Evolutionary conservation across 2,113 vertebrate genomes (phyloP).

Genomic region (Lophius piscatorius): DNA sequence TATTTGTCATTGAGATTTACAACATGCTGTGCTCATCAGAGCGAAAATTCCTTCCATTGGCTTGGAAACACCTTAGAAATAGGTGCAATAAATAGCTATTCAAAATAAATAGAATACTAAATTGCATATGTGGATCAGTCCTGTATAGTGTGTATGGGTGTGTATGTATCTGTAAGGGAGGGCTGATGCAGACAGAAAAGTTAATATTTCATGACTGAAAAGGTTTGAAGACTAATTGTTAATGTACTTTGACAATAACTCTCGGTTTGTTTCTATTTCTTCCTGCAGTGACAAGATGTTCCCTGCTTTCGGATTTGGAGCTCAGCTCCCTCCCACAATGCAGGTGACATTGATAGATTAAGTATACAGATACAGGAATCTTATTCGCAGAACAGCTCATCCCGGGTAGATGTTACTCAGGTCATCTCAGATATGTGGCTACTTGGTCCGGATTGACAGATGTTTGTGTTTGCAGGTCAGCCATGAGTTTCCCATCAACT

Average conservation of each 20-base stretch:
- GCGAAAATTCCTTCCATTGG: too few species aligned
- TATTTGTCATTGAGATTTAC: too few species aligned
- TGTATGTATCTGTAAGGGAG: neutral
- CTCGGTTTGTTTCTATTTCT: neutral
- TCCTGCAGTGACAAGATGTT: constrained; percentile 93
- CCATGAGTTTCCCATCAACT: constrained; percentile 96
- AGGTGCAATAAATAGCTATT: too few species aligned
- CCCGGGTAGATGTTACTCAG: neutral
- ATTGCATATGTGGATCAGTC: too few species aligned
- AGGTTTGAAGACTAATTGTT: neutral
- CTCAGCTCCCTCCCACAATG: constrained; percentile 91
- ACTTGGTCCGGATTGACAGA: neutral
- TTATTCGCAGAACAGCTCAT: neutral
- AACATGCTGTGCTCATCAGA: too few species aligned
- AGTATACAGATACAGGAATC: too few species aligned
- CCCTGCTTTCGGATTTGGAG: constrained; percentile 96
- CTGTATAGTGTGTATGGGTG: too few species aligned
- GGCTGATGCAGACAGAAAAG: too few species aligned
- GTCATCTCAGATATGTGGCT: neutral
- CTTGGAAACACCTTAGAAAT: too few species aligned
- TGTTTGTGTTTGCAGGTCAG: constrained; percentile 83
- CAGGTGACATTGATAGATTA: constrained; percentile 87
- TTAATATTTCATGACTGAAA: too few species aligned
- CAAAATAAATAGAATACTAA: too few species aligned
- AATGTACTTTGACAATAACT: neutral